These are phyloP conservation scores for Tokudaia tokunoshimensis DNA, from an alignment of 2,797 vertebrate genomes.

Conservation along the genomic window DNA sequence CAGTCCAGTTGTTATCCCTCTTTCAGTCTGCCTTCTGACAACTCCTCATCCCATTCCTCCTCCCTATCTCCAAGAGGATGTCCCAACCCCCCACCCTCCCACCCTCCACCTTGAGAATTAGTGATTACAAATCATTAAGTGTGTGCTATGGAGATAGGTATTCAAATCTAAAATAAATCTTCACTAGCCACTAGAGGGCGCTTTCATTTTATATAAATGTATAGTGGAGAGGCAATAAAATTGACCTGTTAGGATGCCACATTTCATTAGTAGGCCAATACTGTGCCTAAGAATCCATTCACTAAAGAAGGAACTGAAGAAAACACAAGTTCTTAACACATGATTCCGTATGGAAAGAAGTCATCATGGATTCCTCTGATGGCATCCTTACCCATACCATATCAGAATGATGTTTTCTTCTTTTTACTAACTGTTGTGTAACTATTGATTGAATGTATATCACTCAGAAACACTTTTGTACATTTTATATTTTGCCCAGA, in stretches of 20 bases:
- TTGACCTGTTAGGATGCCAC: conserved; percentile 5
- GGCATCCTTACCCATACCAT: conserved; percentile 57
- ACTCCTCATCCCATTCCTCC: not conserved
- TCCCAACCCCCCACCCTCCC: too few relatives aligned
- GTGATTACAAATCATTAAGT: not conserved
- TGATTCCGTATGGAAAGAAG: not conserved
- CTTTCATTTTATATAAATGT: conserved; percentile 75
- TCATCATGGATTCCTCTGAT: conserved; percentile 54
- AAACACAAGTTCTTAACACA: conserved; percentile 29
- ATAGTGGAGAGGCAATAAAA: conserved; percentile 44
- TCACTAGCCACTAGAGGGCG: conserved; percentile 78
- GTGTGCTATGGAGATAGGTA: not conserved
- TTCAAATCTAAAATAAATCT: conserved; percentile 27
- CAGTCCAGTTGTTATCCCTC: not conserved
- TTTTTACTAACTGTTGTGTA: conserved; percentile 52
- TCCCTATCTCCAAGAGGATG: not conserved
- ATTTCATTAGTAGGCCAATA: not conserved
- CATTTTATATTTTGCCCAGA: conserved; percentile 67
- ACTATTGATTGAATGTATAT: conserved; percentile 55
- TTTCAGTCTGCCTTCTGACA: not conserved
- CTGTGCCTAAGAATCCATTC: conserved; percentile 45
- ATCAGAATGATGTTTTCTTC: conserved; percentile 38
- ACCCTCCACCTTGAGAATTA: not conserved
- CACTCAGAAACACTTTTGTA: conserved; percentile 66
- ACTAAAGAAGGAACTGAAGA: conserved; percentile 18